Base-by-base conservation (phyloP, 2,797 vertebrate genomes). In the Lithobates sylvaticus region DNA sequence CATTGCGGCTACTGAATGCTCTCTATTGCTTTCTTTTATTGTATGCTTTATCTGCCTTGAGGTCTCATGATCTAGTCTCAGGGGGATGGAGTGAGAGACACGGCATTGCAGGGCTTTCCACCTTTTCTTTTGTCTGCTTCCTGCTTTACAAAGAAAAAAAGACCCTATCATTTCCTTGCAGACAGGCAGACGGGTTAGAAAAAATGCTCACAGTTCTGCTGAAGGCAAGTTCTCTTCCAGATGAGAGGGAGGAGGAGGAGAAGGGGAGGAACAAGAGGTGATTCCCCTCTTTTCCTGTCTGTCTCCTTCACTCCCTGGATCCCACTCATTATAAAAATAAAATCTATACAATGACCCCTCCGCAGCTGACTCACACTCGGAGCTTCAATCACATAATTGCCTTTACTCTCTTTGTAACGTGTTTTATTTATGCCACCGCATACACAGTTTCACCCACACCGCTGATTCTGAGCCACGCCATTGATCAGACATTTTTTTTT, bases 111-210 rank as follows among this genome's bases (percentile, higher is more conserved):
- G 81, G 81, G 81, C 76, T 87, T 87, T 87, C 86, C 86, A 87
- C 86, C 86, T 87, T 87, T 87, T 84, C 86, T 87, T 87, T 87
- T 87, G 86, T 87, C 86, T 87, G 86, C 81, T 84, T 87, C 86
- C 86, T 87, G 86, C 81, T 80, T 87, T 80, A 84, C 86, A 84
- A 83, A 83, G 79, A 87, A 80, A 77, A 84, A 87, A 84, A 79
- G 76, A 87, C 86, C 86, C 81, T 84, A 87, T 87, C 86, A 87
- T 87, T 87, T 87, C 86, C 86, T 87, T 80, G 81, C 86, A 87
- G 86, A 87, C 86, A 87, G 81, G 81, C 86, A 87, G 86, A 84
- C 86, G 70, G 68, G 81, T 79, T 84, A 83, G 86, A 84, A 87
- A 87, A 86, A 82, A 80, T 71, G 44, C 81, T 69, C 76, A 34